phyloP scores from a whole-genome alignment of 1,140 invertebrate species.

The Brachionus paranguensis region DNA sequence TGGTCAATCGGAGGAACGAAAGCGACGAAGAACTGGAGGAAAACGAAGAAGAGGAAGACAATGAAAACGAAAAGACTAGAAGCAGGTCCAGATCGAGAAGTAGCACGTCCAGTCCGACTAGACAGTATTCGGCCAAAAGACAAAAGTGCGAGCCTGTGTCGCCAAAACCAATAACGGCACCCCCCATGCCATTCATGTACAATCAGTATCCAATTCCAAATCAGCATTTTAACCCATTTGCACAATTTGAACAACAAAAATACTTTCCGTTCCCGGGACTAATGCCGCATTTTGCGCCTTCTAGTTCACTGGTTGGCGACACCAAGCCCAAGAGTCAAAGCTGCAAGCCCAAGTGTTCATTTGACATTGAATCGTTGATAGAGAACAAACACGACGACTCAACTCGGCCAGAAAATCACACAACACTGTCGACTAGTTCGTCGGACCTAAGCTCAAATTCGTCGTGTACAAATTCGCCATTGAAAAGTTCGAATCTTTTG shows the following conservation, averaged over 20 bases:
- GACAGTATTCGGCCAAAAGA: not conserved
- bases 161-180: not conserved
- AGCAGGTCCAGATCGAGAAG: not conserved
- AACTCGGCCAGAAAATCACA: not conserved
- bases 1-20: not conserved
- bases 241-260: not conserved
- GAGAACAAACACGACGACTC: constrained; percentile 14
- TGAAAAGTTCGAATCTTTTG: not conserved
- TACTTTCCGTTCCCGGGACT: not conserved
- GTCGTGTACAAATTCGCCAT: constrained; percentile 21
- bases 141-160: constrained; percentile 8
- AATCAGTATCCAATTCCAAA: constrained; percentile 14
- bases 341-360: not conserved
- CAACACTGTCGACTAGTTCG: constrained; percentile 15
- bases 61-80: constrained; percentile 2
- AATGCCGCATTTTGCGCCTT: not conserved
- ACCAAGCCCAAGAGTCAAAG: not conserved
- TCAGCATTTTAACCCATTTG: constrained; percentile 7
- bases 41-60: constrained; percentile 35
- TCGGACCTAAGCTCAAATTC: constrained; percentile 21
- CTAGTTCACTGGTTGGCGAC: not conserved
- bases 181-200: not conserved
- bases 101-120: constrained; percentile 4
- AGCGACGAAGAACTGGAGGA: constrained; percentile 13
- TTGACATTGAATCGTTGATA: constrained; percentile 37